phyloP scores from a whole-genome alignment of 2,888 invertebrate species.

The Tridacna gigas region DNA sequence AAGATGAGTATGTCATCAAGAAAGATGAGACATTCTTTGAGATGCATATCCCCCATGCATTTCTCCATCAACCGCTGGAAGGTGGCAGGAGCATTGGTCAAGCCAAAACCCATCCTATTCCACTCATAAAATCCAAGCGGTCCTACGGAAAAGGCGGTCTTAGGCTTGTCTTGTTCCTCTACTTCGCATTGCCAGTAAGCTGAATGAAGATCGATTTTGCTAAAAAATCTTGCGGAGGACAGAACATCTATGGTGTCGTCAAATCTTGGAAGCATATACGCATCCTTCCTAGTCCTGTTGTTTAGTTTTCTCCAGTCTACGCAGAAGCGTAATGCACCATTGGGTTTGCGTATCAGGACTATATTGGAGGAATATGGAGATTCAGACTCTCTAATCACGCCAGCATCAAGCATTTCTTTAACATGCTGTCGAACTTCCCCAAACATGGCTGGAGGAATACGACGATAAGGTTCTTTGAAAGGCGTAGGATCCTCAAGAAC shows the following conservation, averaged over 20 bases:
- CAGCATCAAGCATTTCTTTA: conserved; percentile 35
- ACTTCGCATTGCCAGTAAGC: background rate
- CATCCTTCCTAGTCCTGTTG: background rate
- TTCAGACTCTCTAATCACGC: conserved; percentile 31
- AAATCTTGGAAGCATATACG: background rate
- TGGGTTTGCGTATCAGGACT: background rate
- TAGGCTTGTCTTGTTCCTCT: background rate
- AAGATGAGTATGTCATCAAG: background rate
- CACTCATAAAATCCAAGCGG: background rate
- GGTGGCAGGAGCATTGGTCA: background rate
- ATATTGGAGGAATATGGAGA: background rate
- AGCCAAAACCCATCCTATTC: background rate
- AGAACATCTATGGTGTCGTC: background rate
- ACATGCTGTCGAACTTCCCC: conserved; percentile 46
- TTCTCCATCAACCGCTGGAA: conserved; percentile 5
- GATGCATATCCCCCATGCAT: background rate
- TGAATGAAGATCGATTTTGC: background rate
- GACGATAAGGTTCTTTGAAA: conserved; percentile 35
- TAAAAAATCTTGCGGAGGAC: background rate
- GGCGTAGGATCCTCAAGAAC: conserved; percentile 28
- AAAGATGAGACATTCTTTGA: conserved; percentile 3
- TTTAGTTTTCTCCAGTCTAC: background rate
- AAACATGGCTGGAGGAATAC: conserved; percentile 39
- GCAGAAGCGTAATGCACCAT: too few relatives aligned
- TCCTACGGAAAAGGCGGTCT: background rate